These are phyloP conservation scores for Drosophila takahashii DNA, from an alignment of 1,140 invertebrate species.

Conservation along the genomic window DNA sequence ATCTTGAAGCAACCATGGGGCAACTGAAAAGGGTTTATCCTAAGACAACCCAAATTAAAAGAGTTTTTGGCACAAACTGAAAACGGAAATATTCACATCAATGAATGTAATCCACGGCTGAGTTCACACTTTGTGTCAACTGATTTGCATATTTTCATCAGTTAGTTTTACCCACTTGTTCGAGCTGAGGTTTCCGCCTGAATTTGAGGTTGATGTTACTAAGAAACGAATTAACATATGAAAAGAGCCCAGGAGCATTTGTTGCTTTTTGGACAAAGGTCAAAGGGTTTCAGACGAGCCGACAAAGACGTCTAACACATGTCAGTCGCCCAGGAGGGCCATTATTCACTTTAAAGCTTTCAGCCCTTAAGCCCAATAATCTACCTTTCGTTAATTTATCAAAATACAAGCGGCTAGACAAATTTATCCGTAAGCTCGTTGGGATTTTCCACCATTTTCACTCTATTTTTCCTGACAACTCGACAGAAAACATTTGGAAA, in stretches of 20 bases:
- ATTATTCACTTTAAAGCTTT: constrained; percentile 52
- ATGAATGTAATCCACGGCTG: constrained; percentile 7
- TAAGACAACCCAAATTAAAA: neutral
- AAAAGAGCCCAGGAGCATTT: constrained; percentile 30
- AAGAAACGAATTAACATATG: constrained; percentile 65
- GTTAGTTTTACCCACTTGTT: constrained; percentile 23
- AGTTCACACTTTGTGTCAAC: constrained; percentile 28
- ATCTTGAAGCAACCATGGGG: too few species aligned
- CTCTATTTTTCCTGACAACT: constrained; percentile 1
- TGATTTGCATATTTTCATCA: constrained; percentile 66
- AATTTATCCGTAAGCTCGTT: too few species aligned
- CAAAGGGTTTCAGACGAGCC: constrained; percentile 28
- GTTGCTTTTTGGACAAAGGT: constrained; percentile 36
- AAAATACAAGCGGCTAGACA: constrained; percentile 21
- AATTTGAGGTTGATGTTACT: too few species aligned
- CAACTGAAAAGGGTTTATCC: constrained; percentile 10
- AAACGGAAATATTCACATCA: neutral
- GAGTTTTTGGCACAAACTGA: neutral
- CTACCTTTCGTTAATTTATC: constrained; percentile 42
- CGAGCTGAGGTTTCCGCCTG: constrained; percentile 14
- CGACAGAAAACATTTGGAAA: constrained; percentile 15
- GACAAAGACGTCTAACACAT: constrained; percentile 9
- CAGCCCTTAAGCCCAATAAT: constrained; percentile 27
- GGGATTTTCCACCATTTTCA: neutral
- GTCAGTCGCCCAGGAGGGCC: constrained; percentile 21